Evolutionary conservation across 2,888 invertebrate species (phyloP).

Genomic region (Amaurobius ferox): DNA sequence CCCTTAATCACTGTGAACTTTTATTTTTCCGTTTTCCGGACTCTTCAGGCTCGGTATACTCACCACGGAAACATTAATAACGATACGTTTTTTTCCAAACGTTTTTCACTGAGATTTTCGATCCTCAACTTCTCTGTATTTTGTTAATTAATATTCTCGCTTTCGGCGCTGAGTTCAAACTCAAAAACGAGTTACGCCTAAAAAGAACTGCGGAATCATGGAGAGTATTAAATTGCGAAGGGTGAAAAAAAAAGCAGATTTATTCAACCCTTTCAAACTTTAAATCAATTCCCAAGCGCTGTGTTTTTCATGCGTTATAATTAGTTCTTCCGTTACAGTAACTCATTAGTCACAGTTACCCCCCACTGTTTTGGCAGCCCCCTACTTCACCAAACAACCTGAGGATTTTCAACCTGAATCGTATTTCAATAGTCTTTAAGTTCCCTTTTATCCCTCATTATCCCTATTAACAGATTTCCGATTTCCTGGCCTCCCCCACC

Average conservation of each 20-base stretch:
- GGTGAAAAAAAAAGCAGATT: constrained; percentile 35
- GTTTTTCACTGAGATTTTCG: not conserved
- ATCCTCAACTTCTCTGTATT: constrained; percentile 11
- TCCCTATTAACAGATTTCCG: constrained; percentile 68
- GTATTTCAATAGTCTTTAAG: constrained; percentile 71
- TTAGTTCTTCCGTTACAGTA: constrained; percentile 57
- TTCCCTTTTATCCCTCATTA: constrained; percentile 68
- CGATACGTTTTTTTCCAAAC: not conserved
- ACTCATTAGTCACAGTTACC: constrained; percentile 62
- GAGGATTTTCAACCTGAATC: constrained; percentile 51
- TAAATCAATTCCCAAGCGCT: constrained; percentile 67
- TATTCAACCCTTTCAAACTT: constrained; percentile 72
- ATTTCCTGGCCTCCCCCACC: constrained; percentile 37
- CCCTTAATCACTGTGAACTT: constrained; percentile 31
- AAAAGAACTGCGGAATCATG: constrained; percentile 18
- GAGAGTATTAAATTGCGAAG: constrained; percentile 17
- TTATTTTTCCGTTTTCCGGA: constrained; percentile 1
- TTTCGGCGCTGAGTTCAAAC: constrained; percentile 51
- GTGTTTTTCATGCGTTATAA: constrained; percentile 67
- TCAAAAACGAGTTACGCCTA: constrained; percentile 23
- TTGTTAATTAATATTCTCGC: constrained; percentile 61
- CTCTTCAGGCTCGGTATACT: not conserved
- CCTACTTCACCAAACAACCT: constrained; percentile 32
- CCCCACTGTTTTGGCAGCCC: constrained; percentile 8
- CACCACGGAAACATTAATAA: not conserved